Percentiles rank a stretch among this genome's conserved stretches.
Conservation (phyloP, 1,140 invertebrate genomes). For the Spodoptera frugiperda region DNA sequence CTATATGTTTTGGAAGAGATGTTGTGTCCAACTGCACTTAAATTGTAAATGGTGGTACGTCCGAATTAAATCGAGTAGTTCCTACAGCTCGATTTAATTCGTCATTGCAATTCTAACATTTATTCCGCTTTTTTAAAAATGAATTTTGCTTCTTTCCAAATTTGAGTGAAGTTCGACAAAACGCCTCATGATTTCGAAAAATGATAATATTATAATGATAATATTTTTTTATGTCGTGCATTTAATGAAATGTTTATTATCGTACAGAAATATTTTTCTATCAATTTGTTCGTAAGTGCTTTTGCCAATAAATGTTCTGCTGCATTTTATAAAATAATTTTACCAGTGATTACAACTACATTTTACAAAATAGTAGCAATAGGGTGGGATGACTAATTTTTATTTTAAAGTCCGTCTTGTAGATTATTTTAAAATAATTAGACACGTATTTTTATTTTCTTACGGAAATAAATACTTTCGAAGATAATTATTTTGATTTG, state of each 20-base stretch:
- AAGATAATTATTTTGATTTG: too few species aligned
- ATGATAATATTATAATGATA: slow-evolving; percentile 17
- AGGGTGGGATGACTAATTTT: too few species aligned
- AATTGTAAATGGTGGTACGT: slow-evolving; percentile 82
- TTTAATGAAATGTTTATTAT: slow-evolving; percentile 46
- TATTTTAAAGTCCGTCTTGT: too few species aligned
- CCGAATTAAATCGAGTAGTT: slow-evolving; percentile 63
- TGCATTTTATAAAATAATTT: slow-evolving; percentile 44
- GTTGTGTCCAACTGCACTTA: slow-evolving; percentile 86
- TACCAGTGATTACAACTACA: slow-evolving; percentile 49
- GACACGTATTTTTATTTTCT: too few species aligned
- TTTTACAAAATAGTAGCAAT: slow-evolving; percentile 9
- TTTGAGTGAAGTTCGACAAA: slow-evolving; percentile 86
- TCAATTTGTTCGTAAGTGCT: slow-evolving; percentile 48
- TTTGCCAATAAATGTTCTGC: slow-evolving; percentile 39
- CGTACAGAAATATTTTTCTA: slow-evolving; percentile 55
- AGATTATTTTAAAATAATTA: too few species aligned
- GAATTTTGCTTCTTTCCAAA: slow-evolving; percentile 73
- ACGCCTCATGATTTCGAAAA: slow-evolving; percentile 57
- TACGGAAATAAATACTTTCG: too few species aligned
- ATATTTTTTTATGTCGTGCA: slow-evolving; percentile 51
- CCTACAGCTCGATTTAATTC: slow-evolving; percentile 63
- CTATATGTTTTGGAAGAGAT: slow-evolving; percentile 65
- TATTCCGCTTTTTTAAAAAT: slow-evolving; percentile 63
- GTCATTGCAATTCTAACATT: slow-evolving; percentile 66